A percentile compares a stretch with the other conserved stretches of the same genome.
Evolutionary conservation across 2,797 vertebrate species (phyloP).

Genomic region (Geotrypetes seraphini): DNA sequence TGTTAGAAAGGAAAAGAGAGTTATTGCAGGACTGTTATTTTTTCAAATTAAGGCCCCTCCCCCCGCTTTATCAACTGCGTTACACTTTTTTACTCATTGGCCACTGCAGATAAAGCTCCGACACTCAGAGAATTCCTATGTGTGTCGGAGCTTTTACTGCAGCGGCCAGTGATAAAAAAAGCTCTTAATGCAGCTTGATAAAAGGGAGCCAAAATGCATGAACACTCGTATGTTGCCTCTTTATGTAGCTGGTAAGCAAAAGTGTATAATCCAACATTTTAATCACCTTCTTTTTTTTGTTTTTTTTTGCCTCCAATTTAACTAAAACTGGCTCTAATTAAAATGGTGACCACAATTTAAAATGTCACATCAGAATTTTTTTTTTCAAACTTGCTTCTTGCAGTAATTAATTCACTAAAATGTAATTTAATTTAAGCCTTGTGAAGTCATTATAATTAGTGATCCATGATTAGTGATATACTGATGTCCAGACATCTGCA

Average conservation of each 20-base stretch:
- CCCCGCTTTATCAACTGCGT: too few species aligned
- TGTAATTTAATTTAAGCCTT: constrained; percentile 50
- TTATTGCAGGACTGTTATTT: too few species aligned
- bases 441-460: constrained; percentile 45
- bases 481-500: constrained; percentile 42
- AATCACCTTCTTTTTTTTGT: constrained; percentile 22
- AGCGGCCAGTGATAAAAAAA: too few species aligned
- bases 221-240: background rate
- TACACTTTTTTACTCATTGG: too few species aligned
- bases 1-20: too few species aligned
- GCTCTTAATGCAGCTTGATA: too few species aligned
- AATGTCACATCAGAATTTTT: constrained; percentile 44
- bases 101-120: too few species aligned
- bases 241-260: constrained; percentile 3
- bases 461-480: constrained; percentile 53
- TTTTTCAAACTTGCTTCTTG: constrained; percentile 36
- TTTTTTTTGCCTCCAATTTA: constrained; percentile 21
- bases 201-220: too few species aligned
- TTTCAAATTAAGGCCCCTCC: too few species aligned
- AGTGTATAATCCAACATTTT: too few species aligned
- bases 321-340: constrained; percentile 37
- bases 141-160: too few species aligned
- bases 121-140: too few species aligned
- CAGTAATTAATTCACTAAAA: constrained; percentile 55
- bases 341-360: constrained; percentile 37